Evolutionary conservation across 2,113 vertebrate species (phyloP).

Genomic region (Andinoacara biseriatus): DNA sequence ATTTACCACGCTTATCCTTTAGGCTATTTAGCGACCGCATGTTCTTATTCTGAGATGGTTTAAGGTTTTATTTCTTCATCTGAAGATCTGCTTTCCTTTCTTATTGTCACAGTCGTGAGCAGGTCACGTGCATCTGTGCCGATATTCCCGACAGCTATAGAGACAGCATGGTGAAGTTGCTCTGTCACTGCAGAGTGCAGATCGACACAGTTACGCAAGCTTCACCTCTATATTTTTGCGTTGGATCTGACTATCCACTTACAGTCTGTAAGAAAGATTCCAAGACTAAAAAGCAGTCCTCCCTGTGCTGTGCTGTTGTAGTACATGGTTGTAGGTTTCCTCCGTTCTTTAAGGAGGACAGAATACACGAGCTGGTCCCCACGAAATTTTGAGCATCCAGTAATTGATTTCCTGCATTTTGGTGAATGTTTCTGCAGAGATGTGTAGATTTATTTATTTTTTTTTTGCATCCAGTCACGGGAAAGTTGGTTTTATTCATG

Average conservation of each 20-base stretch:
- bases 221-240: neutral
- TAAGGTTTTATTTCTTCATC: neutral
- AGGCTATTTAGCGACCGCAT: neutral
- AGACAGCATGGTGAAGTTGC: constrained; percentile 40
- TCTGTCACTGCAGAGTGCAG: constrained; percentile 43
- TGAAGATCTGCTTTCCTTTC: neutral
- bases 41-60: neutral
- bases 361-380: neutral
- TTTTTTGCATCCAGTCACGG: neutral
- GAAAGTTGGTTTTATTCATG: neutral
- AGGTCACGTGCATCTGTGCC: constrained; percentile 5
- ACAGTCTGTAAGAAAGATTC: neutral
- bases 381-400: neutral
- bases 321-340: neutral
- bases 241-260: constrained; percentile 10
- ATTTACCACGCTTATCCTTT: neutral
- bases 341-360: neutral
- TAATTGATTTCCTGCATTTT: neutral
- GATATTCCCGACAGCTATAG: neutral
- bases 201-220: constrained; percentile 52
- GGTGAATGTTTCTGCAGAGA: no score
- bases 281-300: no score
- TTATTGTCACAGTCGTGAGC: neutral
- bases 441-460: neutral
- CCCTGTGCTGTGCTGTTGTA: neutral